A percentile compares a stretch with the other conserved stretches of the same genome.
These are phyloP conservation scores for Drosophila watanabei DNA, from an alignment of 1,140 invertebrate genomes.

Conservation along the genomic window DNA sequence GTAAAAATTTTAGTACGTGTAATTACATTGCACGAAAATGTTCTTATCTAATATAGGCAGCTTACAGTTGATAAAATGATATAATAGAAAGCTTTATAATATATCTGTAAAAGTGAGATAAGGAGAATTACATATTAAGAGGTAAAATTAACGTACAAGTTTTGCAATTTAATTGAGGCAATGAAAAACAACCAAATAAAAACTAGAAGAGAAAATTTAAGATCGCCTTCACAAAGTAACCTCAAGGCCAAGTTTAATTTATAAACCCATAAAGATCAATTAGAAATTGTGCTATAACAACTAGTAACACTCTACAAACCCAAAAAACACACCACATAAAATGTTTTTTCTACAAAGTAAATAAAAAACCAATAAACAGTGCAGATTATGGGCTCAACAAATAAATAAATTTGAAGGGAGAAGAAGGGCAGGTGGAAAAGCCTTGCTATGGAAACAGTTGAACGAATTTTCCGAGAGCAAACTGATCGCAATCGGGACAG, in stretches of 20 bases:
- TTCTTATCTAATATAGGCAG: not conserved
- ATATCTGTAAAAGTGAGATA: not conserved
- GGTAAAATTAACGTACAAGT: not conserved
- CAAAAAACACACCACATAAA: not conserved
- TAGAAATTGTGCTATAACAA: not conserved
- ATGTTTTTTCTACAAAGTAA: not conserved
- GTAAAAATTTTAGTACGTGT: no score
- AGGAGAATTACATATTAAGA: not conserved
- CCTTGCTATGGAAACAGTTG: conserved; percentile 14
- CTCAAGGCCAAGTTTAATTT: conserved; percentile 1
- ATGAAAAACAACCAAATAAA: not conserved
- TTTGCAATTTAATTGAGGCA: not conserved
- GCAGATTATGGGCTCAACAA: conserved; percentile 12
- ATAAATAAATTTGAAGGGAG: not conserved
- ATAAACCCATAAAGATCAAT: conserved; percentile 5
- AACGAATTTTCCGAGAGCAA: conserved; percentile 43
- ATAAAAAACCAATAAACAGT: not conserved
- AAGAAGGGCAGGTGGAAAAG: conserved; percentile 25
- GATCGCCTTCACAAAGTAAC: not conserved
- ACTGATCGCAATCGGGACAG: conserved; percentile 16
- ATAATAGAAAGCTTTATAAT: not conserved
- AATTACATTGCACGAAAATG: not conserved
- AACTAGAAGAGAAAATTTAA: not conserved
- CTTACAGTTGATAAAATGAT: not conserved
- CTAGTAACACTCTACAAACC: not conserved